Percentiles rank a stretch among this genome's conserved stretches.
Conservation (phyloP, 2,888 invertebrate species). For the Herminia tarsipennalis region DNA sequence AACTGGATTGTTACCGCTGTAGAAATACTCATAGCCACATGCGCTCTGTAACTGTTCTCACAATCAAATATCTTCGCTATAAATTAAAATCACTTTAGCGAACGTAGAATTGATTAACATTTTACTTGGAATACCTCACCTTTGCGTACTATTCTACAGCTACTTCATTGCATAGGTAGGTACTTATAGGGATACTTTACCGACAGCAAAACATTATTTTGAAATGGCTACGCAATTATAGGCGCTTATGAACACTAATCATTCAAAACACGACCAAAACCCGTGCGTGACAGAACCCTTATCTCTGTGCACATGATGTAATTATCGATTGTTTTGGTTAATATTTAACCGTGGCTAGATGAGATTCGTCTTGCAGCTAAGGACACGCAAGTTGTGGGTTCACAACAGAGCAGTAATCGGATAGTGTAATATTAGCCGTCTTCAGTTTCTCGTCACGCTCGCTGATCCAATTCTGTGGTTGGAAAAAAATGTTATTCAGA, state of each 20-base stretch:
- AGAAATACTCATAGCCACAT: too few species aligned
- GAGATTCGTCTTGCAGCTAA: conserved; percentile 38
- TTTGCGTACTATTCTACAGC: conserved; percentile 1
- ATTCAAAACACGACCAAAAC: conserved; percentile 30
- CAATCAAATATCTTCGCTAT: background rate
- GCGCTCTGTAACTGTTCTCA: too few species aligned
- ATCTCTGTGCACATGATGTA: conserved; percentile 44
- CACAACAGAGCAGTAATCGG: conserved; percentile 53
- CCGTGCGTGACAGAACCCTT: conserved; percentile 38
- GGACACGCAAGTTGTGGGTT: conserved; percentile 28
- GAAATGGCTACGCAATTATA: conserved; percentile 21
- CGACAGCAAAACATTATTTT: conserved; percentile 19
- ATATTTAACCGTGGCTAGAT: conserved; percentile 43
- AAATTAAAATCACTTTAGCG: background rate
- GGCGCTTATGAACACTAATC: conserved; percentile 20
- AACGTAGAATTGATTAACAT: background rate
- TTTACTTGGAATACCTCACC: background rate
- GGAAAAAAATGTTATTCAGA: conserved; percentile 45
- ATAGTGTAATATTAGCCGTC: conserved; percentile 58
- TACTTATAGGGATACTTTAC: conserved; percentile 2
- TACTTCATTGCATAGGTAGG: conserved; percentile 6
- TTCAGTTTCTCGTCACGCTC: conserved; percentile 61
- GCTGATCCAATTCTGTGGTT: conserved; percentile 63
- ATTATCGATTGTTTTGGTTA: conserved; percentile 51
- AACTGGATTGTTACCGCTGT: background rate